Evolutionary conservation across 2,888 invertebrate species (phyloP), one percentile per base, ranked within the genome.

Genomic region (Endomychus coccineus): DNA sequence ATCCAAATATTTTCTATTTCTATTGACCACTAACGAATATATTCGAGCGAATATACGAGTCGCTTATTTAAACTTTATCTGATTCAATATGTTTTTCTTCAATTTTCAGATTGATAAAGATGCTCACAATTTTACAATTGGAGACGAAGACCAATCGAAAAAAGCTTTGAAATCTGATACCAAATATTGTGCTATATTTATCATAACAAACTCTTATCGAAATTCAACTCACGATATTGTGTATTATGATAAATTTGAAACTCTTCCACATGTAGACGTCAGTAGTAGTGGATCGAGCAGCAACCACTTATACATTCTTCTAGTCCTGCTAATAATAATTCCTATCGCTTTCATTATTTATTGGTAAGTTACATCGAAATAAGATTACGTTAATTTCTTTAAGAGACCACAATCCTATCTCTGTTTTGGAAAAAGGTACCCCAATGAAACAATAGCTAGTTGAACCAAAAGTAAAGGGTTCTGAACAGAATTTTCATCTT

Each of bases 121-220:
- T 12, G 46, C 46, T 2, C 47, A 48, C 33, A 55, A 45, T 27
- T 36, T 59, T 27, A 54, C 46, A 14, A 50, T 61, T 27, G 55
- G 50, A 6, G 49, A 49, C 7, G 37, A 42, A 15, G 45, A 42
- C 34, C 22, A 17, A 31, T 16, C 30, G 4, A 23, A 24, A 33
- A 51, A 48, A 38, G 23, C 35, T 10, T 27, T 63, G 21, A 36
- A 50, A 36, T 54, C 61, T 3, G 39, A 53, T 6, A 56, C 52
- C 1, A 54, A 57, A 39, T 64, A 64, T 39, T 64, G 64, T 37
- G 39, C 62, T 21, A 61, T 54, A 21, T 64, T 62, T 40, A 51
- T 59, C 7, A 50, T 62, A 19, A 53, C 53, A 1, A 62, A 59
- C 36, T 47, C 45, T 22, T 56, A 58, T 39, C 49, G 50, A 34